Evolutionary conservation across 2,113 vertebrate genomes (phyloP), one percentile per base, ranked within the genome.

Genomic region (Oreotrochilus melanogaster): DNA sequence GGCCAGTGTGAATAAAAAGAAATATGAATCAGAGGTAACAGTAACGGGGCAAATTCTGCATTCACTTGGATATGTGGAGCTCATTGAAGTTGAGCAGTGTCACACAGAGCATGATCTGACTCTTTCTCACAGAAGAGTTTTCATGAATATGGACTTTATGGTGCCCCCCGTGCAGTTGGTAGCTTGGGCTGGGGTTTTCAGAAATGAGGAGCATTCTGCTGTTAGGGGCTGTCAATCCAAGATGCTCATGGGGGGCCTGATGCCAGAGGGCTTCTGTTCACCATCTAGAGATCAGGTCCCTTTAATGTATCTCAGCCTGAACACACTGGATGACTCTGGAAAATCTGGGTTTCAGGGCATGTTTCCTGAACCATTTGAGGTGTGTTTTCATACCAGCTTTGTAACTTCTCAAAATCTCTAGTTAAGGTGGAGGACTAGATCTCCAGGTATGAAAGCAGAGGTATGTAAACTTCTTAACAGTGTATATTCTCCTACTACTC

Each of bases 1-100:
- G 93, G 62, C 88, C 89, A 87, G 92, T 88, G 85, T 73, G 92
- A 65, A 86, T 60, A 94, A 96, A 93, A 65, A 89, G 92, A 86
- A 53, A 62, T 88, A 48, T 61, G 57, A 79, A 96, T 75, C 0
- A 18, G 73, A 96, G 90, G 95, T 84, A 47, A 39, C 69, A 25
- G 86, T 4, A 17, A 28, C 1, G 23, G 91, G 81, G 91, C 24
- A 42, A 37, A 25, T 48, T 30, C 76, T 18, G 17, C 11, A 2
- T 13, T 25, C 48, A 35, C 33, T 27, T 60, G 75, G 84, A 6
- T 5, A 39, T 2, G 2, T 0, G 9, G 78, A n/a, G 88, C 75
- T 66, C 82, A 35, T 48, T 91, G 94, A 92, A 88, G 88, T 7
- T 19, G 51, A 69, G 61, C 9, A 37, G 72, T 92, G 94, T 88